A percentile compares a stretch with the other conserved stretches of the same genome.
phyloP scores from a whole-genome alignment of 2,797 vertebrate genomes.

The Orestias chungarensis region DNA sequence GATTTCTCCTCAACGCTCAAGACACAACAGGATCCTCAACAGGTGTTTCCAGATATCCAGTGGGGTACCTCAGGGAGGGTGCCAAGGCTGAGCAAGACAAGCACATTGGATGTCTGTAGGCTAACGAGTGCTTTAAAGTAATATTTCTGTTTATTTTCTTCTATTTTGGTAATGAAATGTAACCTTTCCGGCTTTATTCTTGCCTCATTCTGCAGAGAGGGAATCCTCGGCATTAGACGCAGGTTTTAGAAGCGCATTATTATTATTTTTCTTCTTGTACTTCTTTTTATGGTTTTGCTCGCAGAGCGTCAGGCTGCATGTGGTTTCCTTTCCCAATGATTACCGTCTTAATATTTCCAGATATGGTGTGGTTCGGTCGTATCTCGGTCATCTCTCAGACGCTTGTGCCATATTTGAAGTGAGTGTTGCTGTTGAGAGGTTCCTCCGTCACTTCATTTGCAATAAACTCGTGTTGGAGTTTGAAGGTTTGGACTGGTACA shows the following conservation, averaged over 20 bases:
- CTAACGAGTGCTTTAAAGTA: constrained; percentile 31
- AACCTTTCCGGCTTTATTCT: constrained; percentile 1
- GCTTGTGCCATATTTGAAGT: constrained; percentile 80
- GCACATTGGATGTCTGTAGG: constrained; percentile 57
- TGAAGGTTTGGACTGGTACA: constrained; percentile 36
- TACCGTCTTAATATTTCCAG: constrained; percentile 75
- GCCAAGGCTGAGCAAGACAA: constrained; percentile 66
- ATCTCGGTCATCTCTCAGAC: constrained; percentile 62
- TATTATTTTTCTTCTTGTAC: constrained; percentile 10
- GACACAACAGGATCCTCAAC: constrained; percentile 49
- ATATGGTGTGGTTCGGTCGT: constrained; percentile 66
- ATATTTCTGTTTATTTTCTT: neutral
- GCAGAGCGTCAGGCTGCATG: constrained; percentile 86
- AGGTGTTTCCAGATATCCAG: neutral
- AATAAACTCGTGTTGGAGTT: constrained; percentile 60
- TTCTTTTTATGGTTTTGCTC: constrained; percentile 67
- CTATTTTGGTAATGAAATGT: constrained; percentile 4
- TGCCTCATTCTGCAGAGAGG: constrained; percentile 40
- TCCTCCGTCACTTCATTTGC: constrained; percentile 72
- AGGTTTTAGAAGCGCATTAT: constrained; percentile 28
- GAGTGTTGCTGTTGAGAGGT: constrained; percentile 68
- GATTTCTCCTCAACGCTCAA: constrained; percentile 55
- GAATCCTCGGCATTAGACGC: constrained; percentile 34
- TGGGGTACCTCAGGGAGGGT: constrained; percentile 51
- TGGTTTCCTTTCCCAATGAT: constrained; percentile 71